A percentile compares a stretch with the other conserved stretches of the same genome.
Conservation (phyloP, 2,797 vertebrate genomes). For the Scarus forsteni region DNA sequence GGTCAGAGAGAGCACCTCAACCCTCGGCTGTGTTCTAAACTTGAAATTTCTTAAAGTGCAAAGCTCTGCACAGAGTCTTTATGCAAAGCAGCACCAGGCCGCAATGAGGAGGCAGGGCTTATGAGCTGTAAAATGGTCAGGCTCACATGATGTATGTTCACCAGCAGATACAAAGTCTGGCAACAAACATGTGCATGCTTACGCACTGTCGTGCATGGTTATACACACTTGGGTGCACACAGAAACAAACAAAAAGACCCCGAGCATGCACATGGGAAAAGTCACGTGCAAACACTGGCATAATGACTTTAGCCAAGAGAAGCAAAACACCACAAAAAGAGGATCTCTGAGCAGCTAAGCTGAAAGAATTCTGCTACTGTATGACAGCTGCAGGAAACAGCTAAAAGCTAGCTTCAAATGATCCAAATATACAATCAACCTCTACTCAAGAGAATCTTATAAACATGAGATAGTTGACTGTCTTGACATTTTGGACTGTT, state of each 20-base stretch:
- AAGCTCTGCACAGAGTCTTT: constrained; percentile 65
- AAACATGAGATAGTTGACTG: background rate
- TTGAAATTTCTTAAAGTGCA: constrained; percentile 65
- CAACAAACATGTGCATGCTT: constrained; percentile 32
- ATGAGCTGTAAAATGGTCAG: background rate
- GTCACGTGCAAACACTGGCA: constrained; percentile 16
- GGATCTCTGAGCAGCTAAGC: constrained; percentile 5
- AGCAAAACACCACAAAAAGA: constrained; percentile 13
- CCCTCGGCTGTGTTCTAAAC: constrained; percentile 76
- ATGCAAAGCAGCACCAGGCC: constrained; percentile 46
- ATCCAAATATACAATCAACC: background rate
- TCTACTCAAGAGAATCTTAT: background rate
- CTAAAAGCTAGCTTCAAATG: constrained; percentile 18
- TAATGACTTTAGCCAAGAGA: constrained; percentile 26
- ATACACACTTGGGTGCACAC: background rate
- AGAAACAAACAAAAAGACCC: background rate
- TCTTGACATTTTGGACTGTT: background rate
- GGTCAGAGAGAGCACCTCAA: constrained; percentile 33
- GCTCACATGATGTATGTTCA: constrained; percentile 23
- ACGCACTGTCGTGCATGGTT: constrained; percentile 15
- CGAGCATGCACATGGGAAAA: background rate
- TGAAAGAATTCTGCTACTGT: constrained; percentile 9
- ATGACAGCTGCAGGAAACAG: constrained; percentile 16
- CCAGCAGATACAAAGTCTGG: constrained; percentile 27
- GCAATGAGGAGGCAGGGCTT: constrained; percentile 9